These are phyloP conservation scores for Temnothorax longispinosus DNA, from an alignment of 1,140 invertebrate genomes.

Conservation along the genomic window DNA sequence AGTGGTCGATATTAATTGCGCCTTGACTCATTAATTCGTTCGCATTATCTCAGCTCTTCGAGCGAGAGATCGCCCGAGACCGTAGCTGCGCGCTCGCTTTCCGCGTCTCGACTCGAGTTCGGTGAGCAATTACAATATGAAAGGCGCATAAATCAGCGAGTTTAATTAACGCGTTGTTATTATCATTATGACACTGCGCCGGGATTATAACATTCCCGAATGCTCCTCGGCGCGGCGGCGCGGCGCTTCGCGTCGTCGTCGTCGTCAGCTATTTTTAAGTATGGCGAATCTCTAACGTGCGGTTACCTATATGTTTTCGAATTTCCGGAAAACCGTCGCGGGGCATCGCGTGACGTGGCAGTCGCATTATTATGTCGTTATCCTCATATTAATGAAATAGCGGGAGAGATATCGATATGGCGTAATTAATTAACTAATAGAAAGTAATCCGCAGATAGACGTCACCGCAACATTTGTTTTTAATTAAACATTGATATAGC, in stretches of 20 bases:
- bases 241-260: not conserved
- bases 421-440: slow-evolving; percentile 62
- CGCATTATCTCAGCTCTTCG: slow-evolving; percentile 77
- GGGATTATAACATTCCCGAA: slow-evolving; percentile 79
- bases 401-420: slow-evolving; percentile 42
- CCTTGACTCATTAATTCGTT: slow-evolving; percentile 83
- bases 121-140: slow-evolving; percentile 85
- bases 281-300: slow-evolving; percentile 18
- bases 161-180: slow-evolving; percentile 85
- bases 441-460: slow-evolving; percentile 54
- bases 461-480: slow-evolving; percentile 49
- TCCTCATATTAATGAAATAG: slow-evolving; percentile 60
- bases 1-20: slow-evolving; percentile 80
- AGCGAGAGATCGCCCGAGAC: slow-evolving; percentile 78
- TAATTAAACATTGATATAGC: slow-evolving; percentile 42
- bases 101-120: slow-evolving; percentile 79
- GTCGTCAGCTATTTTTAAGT: slow-evolving; percentile 63
- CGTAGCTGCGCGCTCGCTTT: slow-evolving; percentile 66
- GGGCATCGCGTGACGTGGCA: slow-evolving; percentile 39
- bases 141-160: slow-evolving; percentile 84
- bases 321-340: slow-evolving; percentile 35
- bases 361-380: slow-evolving; percentile 56
- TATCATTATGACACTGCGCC: slow-evolving; percentile 80
- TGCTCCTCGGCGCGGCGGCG: slow-evolving; percentile 32
- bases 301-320: slow-evolving; percentile 6